A percentile compares a stretch with the other conserved stretches of the same genome.
These are phyloP conservation scores for Lagopus leucura DNA, from an alignment of 2,113 vertebrate genomes.

Conservation along the genomic window DNA sequence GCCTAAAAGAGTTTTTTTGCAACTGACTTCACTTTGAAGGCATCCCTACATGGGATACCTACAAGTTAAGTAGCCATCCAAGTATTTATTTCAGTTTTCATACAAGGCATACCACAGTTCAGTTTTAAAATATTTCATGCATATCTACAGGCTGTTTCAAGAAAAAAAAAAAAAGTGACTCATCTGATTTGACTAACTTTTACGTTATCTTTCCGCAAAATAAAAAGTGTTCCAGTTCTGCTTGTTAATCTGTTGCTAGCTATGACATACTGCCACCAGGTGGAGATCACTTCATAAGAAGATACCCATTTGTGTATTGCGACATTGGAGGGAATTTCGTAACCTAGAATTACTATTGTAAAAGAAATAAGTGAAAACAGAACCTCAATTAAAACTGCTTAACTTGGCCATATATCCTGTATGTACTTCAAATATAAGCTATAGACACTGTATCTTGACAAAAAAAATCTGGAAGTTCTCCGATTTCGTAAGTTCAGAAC, in stretches of 20 bases:
- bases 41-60: not conserved
- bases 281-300: constrained; percentile 47
- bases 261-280: constrained; percentile 71
- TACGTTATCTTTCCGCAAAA: not conserved
- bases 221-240: not conserved
- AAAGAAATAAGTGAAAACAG: not conserved
- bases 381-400: not conserved
- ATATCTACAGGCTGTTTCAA: not conserved
- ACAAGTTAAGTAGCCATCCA: not conserved
- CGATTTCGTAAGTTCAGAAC: not conserved
- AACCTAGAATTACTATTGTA: not conserved
- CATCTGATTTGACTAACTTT: constrained; percentile 6
- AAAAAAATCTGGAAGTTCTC: not conserved
- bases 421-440: not conserved
- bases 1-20: not conserved
- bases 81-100: not conserved
- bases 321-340: not conserved
- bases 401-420: not conserved
- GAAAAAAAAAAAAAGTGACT: not conserved
- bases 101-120: not conserved
- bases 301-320: not conserved
- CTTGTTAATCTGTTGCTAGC: constrained; percentile 4
- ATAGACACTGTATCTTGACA: not conserved
- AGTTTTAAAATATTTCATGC: not conserved
- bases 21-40: not conserved